phyloP scores from a whole-genome alignment of 1,140 invertebrate species.

The Rhagoletis pomonella region DNA sequence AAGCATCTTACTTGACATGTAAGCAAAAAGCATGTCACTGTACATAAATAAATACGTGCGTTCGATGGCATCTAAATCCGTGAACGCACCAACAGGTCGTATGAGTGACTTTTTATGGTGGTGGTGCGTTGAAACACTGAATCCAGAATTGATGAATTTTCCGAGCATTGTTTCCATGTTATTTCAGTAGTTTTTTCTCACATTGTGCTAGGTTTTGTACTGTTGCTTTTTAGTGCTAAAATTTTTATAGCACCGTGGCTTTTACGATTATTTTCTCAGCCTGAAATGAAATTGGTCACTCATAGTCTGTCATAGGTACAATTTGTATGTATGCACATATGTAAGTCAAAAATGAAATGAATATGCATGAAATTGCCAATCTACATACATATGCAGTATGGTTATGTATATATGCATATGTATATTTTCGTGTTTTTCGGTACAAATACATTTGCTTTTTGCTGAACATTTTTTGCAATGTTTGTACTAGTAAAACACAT shows the following conservation, averaged over 20 bases:
- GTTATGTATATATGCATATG: too few species aligned
- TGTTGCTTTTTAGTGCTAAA: neutral
- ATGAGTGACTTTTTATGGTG: constrained; percentile 16
- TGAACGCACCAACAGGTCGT: neutral
- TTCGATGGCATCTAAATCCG: neutral
- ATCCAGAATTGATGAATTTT: neutral
- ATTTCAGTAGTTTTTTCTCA: constrained; percentile 1
- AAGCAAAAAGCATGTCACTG: neutral
- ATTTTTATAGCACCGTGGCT: constrained; percentile 1
- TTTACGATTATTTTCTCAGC: constrained; percentile 27
- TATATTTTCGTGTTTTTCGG: too few species aligned
- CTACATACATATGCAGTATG: neutral
- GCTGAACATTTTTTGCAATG: too few species aligned
- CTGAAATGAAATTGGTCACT: neutral
- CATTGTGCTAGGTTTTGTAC: neutral
- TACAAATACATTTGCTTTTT: too few species aligned
- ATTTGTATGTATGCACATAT: too few species aligned
- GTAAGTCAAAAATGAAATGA: neutral
- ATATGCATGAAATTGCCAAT: neutral
- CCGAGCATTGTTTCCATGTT: neutral
- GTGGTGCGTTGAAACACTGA: neutral
- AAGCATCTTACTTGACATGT: too few species aligned
- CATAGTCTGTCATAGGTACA: neutral
- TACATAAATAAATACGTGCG: neutral
- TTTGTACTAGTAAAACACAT: too few species aligned